Evolutionary conservation across 2,888 invertebrate genomes (phyloP).

Genomic region (Aproaerema taeniolella): DNA sequence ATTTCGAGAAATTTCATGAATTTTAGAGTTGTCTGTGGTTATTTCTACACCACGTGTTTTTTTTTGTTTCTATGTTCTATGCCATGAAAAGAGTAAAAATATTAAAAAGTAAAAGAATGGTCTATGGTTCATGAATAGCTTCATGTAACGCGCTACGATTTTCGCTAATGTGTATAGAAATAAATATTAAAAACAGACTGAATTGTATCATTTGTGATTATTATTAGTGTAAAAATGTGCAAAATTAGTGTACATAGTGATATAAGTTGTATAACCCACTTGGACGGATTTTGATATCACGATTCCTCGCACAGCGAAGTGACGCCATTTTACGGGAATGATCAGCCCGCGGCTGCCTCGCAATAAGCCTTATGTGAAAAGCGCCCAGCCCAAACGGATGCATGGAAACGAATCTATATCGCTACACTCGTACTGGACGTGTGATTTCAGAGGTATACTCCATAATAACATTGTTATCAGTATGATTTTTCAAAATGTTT

Average conservation of each 20-base stretch:
- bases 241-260: slow-evolving; percentile 54
- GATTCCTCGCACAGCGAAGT: slow-evolving; percentile 71
- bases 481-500: slow-evolving; percentile 56
- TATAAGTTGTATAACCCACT: slow-evolving; percentile 41
- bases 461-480: slow-evolving; percentile 41
- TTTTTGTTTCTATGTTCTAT: no score
- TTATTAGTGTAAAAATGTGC: slow-evolving; percentile 33
- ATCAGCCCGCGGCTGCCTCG: slow-evolving; percentile 75
- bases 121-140: slow-evolving; percentile 71
- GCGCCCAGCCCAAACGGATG: slow-evolving; percentile 65
- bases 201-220: slow-evolving; percentile 42
- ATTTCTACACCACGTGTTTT: slow-evolving; percentile 52
- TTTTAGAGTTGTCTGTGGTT: slow-evolving; percentile 39
- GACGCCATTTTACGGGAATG: slow-evolving; percentile 79
- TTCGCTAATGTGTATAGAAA: slow-evolving; percentile 71
- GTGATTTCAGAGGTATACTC: slow-evolving; percentile 69
- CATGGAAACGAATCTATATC: slow-evolving; percentile 69
- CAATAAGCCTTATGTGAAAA: slow-evolving; percentile 72
- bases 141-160: slow-evolving; percentile 65
- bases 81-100: slow-evolving; percentile 35
- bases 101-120: slow-evolving; percentile 41
- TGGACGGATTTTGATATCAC: slow-evolving; percentile 61
- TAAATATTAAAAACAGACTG: slow-evolving; percentile 55
- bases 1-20: no score
- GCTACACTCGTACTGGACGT: slow-evolving; percentile 74